These are phyloP conservation scores for Syrmaticus mikado DNA, from an alignment of 2,113 vertebrate genomes.

Conservation along the genomic window DNA sequence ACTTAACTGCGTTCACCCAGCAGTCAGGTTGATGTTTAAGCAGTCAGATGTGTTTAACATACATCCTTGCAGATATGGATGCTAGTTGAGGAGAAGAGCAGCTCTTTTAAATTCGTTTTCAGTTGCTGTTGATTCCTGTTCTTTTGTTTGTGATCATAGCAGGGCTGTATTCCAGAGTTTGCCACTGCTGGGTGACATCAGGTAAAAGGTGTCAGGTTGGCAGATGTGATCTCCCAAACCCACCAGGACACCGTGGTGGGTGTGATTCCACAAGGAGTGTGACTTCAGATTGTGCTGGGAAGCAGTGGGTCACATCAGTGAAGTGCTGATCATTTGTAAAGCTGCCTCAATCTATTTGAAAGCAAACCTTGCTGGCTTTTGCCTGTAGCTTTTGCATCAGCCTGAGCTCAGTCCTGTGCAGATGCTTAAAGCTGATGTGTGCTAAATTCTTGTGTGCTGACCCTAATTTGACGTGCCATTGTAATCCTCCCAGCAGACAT, in stretches of 20 bases:
- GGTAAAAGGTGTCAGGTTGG: background rate
- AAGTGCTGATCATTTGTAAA: background rate
- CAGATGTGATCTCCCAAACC: background rate
- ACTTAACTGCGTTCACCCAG: background rate
- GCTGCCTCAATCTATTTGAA: background rate
- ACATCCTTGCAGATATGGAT: background rate
- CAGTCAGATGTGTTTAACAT: background rate
- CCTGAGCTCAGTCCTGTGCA: background rate
- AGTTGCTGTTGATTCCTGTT: background rate
- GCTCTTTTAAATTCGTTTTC: background rate
- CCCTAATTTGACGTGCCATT: background rate
- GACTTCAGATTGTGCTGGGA: background rate
- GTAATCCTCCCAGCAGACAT: background rate
- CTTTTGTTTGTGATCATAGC: background rate
- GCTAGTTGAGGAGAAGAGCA: background rate
- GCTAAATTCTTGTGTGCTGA: background rate
- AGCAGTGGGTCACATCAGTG: background rate
- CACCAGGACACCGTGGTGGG: background rate
- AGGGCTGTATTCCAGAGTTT: background rate
- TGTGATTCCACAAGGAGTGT: no score
- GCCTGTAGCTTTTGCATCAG: background rate
- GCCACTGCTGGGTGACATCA: background rate
- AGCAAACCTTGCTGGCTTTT: background rate
- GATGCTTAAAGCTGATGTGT: background rate
- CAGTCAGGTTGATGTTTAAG: no score